Percentiles rank a stretch among this genome's conserved stretches.
These are phyloP conservation scores for Grammomys dolichurus DNA, from an alignment of 2,113 vertebrate genomes.

Conservation along the genomic window DNA sequence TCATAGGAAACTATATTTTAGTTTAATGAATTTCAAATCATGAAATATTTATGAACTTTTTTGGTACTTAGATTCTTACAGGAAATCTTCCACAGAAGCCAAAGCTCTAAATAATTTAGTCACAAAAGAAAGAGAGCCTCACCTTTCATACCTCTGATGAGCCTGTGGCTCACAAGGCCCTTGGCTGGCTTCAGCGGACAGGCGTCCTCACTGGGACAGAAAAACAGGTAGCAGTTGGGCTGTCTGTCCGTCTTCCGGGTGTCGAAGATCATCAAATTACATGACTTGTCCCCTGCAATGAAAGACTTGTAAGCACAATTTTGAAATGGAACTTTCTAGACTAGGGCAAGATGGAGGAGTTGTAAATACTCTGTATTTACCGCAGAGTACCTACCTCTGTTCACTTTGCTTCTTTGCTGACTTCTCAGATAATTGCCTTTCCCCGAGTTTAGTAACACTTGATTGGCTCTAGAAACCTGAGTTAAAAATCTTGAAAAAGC, in stretches of 20 bases:
- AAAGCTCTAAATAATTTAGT: constrained; percentile 24
- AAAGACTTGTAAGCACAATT: constrained; percentile 25
- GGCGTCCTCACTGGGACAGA: constrained; percentile 85
- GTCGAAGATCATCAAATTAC: constrained; percentile 87
- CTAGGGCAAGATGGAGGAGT: not conserved
- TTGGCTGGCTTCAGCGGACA: constrained; percentile 82
- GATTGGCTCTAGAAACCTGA: not conserved
- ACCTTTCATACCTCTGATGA: constrained; percentile 84
- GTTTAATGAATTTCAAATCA: constrained; percentile 27
- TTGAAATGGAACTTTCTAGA: constrained; percentile 11
- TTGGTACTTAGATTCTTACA: not conserved
- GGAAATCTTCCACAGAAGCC: constrained; percentile 35
- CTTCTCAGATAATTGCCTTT: constrained; percentile 54
- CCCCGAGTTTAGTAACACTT: not conserved
- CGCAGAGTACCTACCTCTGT: not conserved
- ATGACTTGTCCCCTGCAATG: constrained; percentile 84
- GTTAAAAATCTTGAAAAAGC: not conserved
- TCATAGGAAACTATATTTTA: not conserved
- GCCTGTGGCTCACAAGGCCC: constrained; percentile 84
- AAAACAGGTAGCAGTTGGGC: constrained; percentile 89
- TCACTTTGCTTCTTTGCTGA: not conserved
- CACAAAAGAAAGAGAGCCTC: not conserved
- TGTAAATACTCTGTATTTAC: not conserved
- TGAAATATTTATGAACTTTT: not conserved
- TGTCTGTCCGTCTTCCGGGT: constrained; percentile 65